Conservation (phyloP, 2,113 vertebrate species). For the Dasyprocta punctata region DNA sequence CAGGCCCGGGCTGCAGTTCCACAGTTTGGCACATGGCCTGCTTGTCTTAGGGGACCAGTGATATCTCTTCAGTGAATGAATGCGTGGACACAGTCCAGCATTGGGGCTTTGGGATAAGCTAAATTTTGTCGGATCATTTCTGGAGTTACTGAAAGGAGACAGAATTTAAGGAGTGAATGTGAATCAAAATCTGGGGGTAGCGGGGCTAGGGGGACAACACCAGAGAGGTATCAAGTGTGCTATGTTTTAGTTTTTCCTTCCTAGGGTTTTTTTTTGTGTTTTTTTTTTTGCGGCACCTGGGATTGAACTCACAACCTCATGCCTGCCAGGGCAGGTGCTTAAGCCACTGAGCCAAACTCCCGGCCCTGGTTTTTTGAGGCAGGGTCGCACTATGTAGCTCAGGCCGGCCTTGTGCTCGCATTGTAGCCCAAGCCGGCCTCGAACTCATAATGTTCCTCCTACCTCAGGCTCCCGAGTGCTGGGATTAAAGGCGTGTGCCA, state of each 20-base stretch:
- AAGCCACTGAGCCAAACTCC: too few relatives aligned
- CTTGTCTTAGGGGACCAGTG: not conserved
- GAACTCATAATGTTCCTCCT: too few relatives aligned
- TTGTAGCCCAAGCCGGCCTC: too few relatives aligned
- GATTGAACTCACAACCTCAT: too few relatives aligned
- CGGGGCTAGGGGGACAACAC: not conserved
- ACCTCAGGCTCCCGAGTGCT: too few relatives aligned
- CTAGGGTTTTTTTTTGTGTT: not conserved
- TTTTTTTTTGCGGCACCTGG: too few relatives aligned
- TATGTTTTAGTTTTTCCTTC: not conserved
- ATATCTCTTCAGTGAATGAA: not conserved
- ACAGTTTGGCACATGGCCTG: not conserved
- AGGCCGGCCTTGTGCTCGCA: too few relatives aligned
- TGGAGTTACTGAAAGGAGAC: constrained; percentile 27
- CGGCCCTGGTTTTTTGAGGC: too few relatives aligned
- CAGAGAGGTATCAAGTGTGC: not conserved
- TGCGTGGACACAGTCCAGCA: not conserved
- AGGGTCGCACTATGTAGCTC: too few relatives aligned
- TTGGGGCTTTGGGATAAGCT: not conserved
- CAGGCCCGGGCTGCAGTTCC: not conserved
- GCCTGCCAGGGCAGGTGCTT: too few relatives aligned
- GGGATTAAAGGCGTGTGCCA: too few relatives aligned
- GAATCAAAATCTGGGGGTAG: not conserved
- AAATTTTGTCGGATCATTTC: constrained; percentile 27
- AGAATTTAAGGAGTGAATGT: constrained; percentile 8